phyloP scores from a whole-genome alignment of 1,140 invertebrate species.

The Drosophila bifasciata region DNA sequence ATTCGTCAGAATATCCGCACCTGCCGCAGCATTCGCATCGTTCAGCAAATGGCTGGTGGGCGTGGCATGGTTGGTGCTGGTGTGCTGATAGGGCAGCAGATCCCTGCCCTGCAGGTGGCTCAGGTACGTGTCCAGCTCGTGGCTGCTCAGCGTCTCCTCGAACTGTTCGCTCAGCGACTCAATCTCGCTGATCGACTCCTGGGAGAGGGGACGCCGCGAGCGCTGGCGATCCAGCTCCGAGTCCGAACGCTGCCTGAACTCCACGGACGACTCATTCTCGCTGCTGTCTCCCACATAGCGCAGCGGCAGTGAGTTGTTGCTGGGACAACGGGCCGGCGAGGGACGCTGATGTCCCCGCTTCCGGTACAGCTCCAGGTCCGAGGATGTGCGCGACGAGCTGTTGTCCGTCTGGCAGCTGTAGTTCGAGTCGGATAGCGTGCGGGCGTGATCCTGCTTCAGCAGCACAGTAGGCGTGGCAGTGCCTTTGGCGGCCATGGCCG shows the following conservation, averaged over 20 bases:
- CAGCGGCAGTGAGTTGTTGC: slow-evolving; percentile 67
- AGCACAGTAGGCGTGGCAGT: slow-evolving; percentile 35
- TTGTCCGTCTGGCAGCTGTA: slow-evolving; percentile 83
- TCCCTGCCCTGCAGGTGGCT: slow-evolving; percentile 86
- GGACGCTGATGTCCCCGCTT: slow-evolving; percentile 63
- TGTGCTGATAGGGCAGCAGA: slow-evolving; percentile 56
- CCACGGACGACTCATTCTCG: slow-evolving; percentile 82
- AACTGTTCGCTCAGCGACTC: slow-evolving; percentile 86
- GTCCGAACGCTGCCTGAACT: slow-evolving; percentile 85
- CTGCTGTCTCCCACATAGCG: slow-evolving; percentile 56
- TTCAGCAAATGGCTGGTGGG: slow-evolving; percentile 54
- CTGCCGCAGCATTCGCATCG: slow-evolving; percentile 46
- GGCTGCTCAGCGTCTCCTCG: slow-evolving; percentile 85
- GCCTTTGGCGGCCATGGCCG: slow-evolving; percentile 8
- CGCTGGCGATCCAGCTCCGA: slow-evolving; percentile 87
- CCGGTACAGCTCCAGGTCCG: slow-evolving; percentile 79
- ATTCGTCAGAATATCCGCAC: slow-evolving; percentile 59
- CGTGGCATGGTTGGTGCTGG: slow-evolving; percentile 25
- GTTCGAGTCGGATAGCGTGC: slow-evolving; percentile 79
- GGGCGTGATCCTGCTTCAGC: slow-evolving; percentile 71
- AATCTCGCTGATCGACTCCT: slow-evolving; percentile 87
- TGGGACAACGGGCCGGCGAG: slow-evolving; percentile 56
- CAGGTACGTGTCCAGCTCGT: slow-evolving; percentile 88
- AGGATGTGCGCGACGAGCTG: slow-evolving; percentile 77
- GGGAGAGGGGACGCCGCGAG: slow-evolving; percentile 89